Evolutionary conservation across 2,888 invertebrate species (phyloP).

Genomic region (Drosophila imparisetae): DNA sequence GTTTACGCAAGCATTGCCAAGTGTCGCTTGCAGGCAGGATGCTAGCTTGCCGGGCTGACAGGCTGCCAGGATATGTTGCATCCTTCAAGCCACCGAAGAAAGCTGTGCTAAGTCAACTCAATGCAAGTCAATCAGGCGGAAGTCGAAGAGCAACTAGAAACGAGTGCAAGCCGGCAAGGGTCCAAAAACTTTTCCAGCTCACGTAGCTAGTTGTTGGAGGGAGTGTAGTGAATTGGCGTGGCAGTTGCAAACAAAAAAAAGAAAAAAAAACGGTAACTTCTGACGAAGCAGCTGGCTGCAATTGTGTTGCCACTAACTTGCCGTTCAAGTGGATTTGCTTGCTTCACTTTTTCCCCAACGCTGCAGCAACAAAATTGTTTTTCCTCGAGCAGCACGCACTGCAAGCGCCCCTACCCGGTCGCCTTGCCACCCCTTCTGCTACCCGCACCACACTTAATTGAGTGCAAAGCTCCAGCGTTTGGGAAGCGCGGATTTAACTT

Average conservation of each 20-base stretch:
- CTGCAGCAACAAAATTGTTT: conserved; percentile 67
- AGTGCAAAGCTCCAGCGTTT: conserved; percentile 74
- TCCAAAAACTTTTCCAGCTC: conserved; percentile 65
- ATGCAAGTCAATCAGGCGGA: conserved; percentile 80
- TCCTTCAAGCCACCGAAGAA: conserved; percentile 46
- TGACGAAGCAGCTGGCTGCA: conserved; percentile 77
- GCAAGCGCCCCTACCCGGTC: background rate
- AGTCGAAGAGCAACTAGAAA: conserved; percentile 58
- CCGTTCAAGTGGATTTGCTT: conserved; percentile 74
- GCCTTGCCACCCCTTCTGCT: background rate
- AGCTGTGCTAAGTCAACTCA: conserved; percentile 79
- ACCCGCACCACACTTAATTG: conserved; percentile 66
- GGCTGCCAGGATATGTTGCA: conserved; percentile 8
- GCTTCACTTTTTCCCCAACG: conserved; percentile 36
- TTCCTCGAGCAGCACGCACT: conserved; percentile 58
- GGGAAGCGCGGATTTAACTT: conserved; percentile 70
- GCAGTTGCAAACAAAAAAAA: conserved; percentile 28
- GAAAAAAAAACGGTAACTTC: conserved; percentile 69
- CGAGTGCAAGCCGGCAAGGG: conserved; percentile 27
- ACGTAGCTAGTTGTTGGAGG: conserved; percentile 25
- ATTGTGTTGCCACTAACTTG: conserved; percentile 78
- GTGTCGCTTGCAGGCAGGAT: conserved; percentile 41
- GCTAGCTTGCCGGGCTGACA: background rate
- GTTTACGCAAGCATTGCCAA: conserved; percentile 78
- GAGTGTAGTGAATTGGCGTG: conserved; percentile 12